Evolutionary conservation across 2,888 invertebrate genomes (phyloP).

Genomic region (Ypsolopha sequella): DNA sequence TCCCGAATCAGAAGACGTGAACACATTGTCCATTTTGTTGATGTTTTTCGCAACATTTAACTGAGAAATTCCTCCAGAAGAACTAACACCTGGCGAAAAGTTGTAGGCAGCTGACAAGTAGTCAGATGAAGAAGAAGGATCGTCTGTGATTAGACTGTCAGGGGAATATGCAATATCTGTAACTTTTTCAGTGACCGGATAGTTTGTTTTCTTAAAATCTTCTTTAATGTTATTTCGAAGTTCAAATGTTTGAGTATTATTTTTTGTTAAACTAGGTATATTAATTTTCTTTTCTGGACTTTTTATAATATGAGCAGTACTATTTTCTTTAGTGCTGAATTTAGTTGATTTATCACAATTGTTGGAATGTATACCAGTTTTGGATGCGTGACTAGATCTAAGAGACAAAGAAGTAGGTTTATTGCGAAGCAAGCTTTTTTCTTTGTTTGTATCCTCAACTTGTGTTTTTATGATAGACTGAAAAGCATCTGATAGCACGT

Average conservation of each 20-base stretch:
- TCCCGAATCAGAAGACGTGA: constrained; percentile 58
- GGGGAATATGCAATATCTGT: constrained; percentile 40
- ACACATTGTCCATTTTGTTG: constrained; percentile 49
- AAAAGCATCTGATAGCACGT: constrained; percentile 61
- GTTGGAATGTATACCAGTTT: constrained; percentile 50
- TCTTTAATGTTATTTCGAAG: neutral
- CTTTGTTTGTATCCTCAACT: constrained; percentile 27
- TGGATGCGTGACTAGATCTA: constrained; percentile 49
- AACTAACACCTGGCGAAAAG: constrained; percentile 36
- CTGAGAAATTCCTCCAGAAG: constrained; percentile 25
- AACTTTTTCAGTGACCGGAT: constrained; percentile 10
- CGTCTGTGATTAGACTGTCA: constrained; percentile 51
- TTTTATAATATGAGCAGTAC: too few species aligned
- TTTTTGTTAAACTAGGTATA: constrained; percentile 20
- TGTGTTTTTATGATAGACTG: constrained; percentile 52
- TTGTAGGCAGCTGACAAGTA: constrained; percentile 50
- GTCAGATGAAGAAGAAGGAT: constrained; percentile 54
- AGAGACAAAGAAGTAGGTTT: constrained; percentile 51
- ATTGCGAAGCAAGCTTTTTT: constrained; percentile 23
- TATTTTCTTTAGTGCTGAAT: constrained; percentile 13
- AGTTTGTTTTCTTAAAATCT: neutral
- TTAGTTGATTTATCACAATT: constrained; percentile 24
- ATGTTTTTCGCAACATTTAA: constrained; percentile 36
- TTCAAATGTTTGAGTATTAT: constrained; percentile 12
- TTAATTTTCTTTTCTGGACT: constrained; percentile 2